Evolutionary conservation across 2,888 invertebrate genomes (phyloP), one percentile per base, ranked within the genome.

Genomic region (Tipula lateralis): DNA sequence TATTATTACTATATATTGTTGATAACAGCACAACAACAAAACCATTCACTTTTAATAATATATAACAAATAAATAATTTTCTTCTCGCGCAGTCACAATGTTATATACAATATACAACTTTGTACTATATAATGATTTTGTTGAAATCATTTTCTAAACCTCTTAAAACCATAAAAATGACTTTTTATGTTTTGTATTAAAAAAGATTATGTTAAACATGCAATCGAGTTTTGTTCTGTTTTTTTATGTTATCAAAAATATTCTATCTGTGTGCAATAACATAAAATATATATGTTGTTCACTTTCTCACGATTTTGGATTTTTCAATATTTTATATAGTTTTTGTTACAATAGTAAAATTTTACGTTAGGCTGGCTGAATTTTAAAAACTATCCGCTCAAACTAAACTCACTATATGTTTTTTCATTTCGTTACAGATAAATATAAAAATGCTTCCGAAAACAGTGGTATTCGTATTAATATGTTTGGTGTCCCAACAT

Each of bases 401-500:
- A 82, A 82, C 82, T 29, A 24, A 81, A 82, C 16, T 29, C 7
- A 29, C 80, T 3, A 80, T n/a, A n/a, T 5, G 16, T 30, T 82
- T 30, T 30, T 82, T n/a, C n/a, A 30, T 32, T 82, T 82, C 32
- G 9, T 82, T 82, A 30, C 82, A 82, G 82, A 82, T 82, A 30
- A 82, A 13, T 66, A 6, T 24, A 4, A 83, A 19, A 83, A 83
- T 83, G 83, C 34, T 83, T 30, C 83, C 83, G 36, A 83, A 85
- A 34, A n/a, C 36, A 83, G n/a, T 81, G 29, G 29, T 80, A 36
- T 84, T 83, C n/a, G 16, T 84, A 29, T 12, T 84, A 81, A 85
- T 88, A 84, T 86, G 87, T 85, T 85, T 87, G 83, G 83, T 87
- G 84, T 87, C 86, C 19, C 84, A 86, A 85, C 87, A 87, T 86